Base-by-base conservation (phyloP, 2,888 invertebrate genomes). In the Carcina quercana region DNA sequence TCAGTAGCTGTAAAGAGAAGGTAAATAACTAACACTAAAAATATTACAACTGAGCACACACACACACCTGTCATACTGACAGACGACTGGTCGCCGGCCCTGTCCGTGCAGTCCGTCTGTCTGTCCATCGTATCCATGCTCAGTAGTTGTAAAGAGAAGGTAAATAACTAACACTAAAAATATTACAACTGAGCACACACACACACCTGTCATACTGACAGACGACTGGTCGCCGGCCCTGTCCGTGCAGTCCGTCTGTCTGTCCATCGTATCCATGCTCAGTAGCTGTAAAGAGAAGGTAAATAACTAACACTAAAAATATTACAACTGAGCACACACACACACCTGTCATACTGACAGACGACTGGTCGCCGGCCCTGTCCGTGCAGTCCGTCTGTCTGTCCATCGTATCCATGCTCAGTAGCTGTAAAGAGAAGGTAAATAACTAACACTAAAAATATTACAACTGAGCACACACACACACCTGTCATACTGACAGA, bases 161-260 rank as follows among this genome's bases (percentile, higher is more conserved):
- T 95, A 61, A 57, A n/a, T n/a, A n/a, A n/a, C n/a, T n/a, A n/a
- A n/a, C n/a, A n/a, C n/a, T n/a, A n/a, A n/a, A n/a, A n/a, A n/a
- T n/a, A n/a, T n/a, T n/a, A n/a, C n/a, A n/a, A n/a, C n/a, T n/a
- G n/a, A n/a, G n/a, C n/a, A n/a, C n/a, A n/a, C 98, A 98, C 86
- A 98, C 99, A 79, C 98, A 98, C 80, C 88, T 98, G 58, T 97
- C 97, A 99, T 99, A 62, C 87, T 98, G 54, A 97, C 97, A 20
- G 98, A 98, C 71, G 98, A 98, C 86, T 98, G 98, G 98, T 97
- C 98, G 39, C 98, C 98, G 30, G 98, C 98, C 38, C 88, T 98
- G 41, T 97, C 96, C 37, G 97, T 98, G 49, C 94, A 94, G 76
- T 95, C 97, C 28, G 97, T 98, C 52, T 98, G 98, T 82, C 90